Evolutionary conservation across 1,140 invertebrate species (phyloP).

Genomic region (Apocrypta bakeri): DNA sequence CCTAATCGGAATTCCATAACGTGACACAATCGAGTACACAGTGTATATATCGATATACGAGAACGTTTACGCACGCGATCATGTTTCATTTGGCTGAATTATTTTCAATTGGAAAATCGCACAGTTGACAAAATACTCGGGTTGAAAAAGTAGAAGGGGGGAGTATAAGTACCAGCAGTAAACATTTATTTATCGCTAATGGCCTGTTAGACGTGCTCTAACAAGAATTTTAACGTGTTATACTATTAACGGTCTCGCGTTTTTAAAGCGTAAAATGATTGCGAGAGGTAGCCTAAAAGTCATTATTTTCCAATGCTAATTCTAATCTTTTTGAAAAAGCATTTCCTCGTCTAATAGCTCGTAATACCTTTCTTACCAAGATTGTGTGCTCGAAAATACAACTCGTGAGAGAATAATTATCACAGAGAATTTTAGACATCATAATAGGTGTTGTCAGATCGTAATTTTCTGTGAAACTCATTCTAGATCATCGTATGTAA

Average conservation of each 20-base stretch:
- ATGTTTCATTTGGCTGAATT: neutral
- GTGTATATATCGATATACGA: neutral
- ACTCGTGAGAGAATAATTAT: too few species aligned
- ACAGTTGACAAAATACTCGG: neutral
- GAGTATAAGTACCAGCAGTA: neutral
- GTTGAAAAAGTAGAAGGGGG: too few species aligned
- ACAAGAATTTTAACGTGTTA: neutral
- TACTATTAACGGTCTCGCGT: neutral
- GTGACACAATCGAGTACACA: conserved; percentile 32
- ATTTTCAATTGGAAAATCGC: neutral
- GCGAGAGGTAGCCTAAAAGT: neutral
- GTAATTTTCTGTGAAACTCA: too few species aligned
- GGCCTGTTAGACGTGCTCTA: neutral
- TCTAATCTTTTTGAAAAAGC: neutral
- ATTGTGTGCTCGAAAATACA: neutral
- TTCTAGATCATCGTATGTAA: too few species aligned
- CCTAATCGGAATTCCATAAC: conserved; percentile 42
- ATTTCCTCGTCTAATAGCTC: neutral
- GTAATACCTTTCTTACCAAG: neutral
- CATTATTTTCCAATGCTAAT: neutral
- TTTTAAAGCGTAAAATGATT: neutral
- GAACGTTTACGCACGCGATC: neutral
- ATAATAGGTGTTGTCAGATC: too few species aligned
- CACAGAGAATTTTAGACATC: too few species aligned
- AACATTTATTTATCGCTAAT: conserved; percentile 10